Evolutionary conservation across 1,140 invertebrate genomes (phyloP).

Genomic region (Drosophila baimaii): DNA sequence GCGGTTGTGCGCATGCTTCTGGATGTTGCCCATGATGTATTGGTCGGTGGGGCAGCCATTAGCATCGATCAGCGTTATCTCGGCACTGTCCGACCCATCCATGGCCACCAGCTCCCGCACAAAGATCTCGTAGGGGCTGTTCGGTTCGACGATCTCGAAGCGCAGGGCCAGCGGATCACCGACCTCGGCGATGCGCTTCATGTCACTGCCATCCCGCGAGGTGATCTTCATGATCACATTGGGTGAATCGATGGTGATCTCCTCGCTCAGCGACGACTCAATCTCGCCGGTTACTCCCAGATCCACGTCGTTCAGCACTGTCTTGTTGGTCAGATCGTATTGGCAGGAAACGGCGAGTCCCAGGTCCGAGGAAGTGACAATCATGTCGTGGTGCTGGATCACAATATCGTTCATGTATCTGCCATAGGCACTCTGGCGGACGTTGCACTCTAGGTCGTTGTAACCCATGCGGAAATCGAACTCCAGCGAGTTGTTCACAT

Average conservation of each 20-base stretch:
- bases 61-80: slow-evolving; percentile 96
- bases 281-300: slow-evolving; percentile 94
- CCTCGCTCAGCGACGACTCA: slow-evolving; percentile 90
- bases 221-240: slow-evolving; percentile 97
- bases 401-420: slow-evolving; percentile 95
- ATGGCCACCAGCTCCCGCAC: slow-evolving; percentile 96
- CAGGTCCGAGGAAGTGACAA: slow-evolving; percentile 96
- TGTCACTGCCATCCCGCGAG: slow-evolving; percentile 90
- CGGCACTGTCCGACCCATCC: slow-evolving; percentile 95
- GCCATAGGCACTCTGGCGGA: slow-evolving; percentile 93
- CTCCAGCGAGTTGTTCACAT: slow-evolving; percentile 92
- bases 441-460: slow-evolving; percentile 95
- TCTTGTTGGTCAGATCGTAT: slow-evolving; percentile 96
- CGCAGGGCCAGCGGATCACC: slow-evolving; percentile 95
- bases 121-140: slow-evolving; percentile 97
- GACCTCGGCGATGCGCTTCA: slow-evolving; percentile 92
- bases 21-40: slow-evolving; percentile 95
- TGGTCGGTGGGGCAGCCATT: slow-evolving; percentile 96
- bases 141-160: slow-evolving; percentile 95
- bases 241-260: slow-evolving; percentile 94
- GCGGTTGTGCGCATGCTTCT: slow-evolving; percentile 90
- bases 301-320: slow-evolving; percentile 95
- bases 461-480: slow-evolving; percentile 95
- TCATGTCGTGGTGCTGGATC: slow-evolving; percentile 97
- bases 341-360: slow-evolving; percentile 97